phyloP scores from a whole-genome alignment of 2,888 invertebrate species.

The Fragum whitleyi region DNA sequence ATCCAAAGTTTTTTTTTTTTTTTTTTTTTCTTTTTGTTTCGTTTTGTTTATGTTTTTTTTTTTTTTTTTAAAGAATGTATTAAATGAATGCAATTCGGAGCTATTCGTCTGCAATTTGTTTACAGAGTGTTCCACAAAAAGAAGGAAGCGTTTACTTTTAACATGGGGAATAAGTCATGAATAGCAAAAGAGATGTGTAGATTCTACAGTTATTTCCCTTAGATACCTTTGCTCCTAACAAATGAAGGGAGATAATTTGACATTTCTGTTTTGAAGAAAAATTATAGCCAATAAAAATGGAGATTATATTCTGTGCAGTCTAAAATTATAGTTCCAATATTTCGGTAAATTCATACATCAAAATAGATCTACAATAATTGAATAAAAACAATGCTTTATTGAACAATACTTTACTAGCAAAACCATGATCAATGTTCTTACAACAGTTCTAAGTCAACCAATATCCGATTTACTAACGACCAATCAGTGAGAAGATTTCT shows the following conservation, averaged over 20 bases:
- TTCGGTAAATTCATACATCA: constrained; percentile 3
- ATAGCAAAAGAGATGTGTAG: too few species aligned
- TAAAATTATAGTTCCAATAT: constrained; percentile 8
- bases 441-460: neutral
- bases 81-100: too few species aligned
- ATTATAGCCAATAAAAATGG: constrained; percentile 4
- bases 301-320: neutral
- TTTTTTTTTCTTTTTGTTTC: neutral
- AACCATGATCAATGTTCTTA: too few species aligned
- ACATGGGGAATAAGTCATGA: neutral
- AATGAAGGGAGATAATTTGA: constrained; percentile 18
- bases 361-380: neutral
- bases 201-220: neutral
- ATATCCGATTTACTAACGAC: neutral
- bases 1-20: too few species aligned
- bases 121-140: too few species aligned
- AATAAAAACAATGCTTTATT: too few species aligned
- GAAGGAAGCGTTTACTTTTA: too few species aligned
- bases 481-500: neutral
- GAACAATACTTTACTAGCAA: too few species aligned
- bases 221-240: neutral
- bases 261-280: neutral
- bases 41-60: too few species aligned
- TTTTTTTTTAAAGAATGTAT: too few species aligned
- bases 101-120: too few species aligned